These are phyloP conservation scores for Scaptodrosophila latifasciaeformis DNA, from an alignment of 2,888 invertebrate genomes.

Conservation along the genomic window DNA sequence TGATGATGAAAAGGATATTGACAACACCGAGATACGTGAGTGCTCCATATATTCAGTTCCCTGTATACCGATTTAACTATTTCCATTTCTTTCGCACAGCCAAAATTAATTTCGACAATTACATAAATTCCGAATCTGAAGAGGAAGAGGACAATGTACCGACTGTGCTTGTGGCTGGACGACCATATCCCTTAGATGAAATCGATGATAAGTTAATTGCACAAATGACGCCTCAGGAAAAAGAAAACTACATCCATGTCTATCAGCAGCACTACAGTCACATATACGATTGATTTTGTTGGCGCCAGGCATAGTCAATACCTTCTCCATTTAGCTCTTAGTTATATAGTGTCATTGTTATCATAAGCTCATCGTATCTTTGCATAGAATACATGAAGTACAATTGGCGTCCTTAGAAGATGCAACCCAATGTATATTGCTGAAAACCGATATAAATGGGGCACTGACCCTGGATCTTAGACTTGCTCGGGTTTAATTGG, in stretches of 20 bases:
- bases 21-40: constrained; percentile 80
- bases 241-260: constrained; percentile 93
- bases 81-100: too few species aligned
- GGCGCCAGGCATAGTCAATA: background rate
- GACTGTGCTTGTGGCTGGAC: constrained; percentile 87
- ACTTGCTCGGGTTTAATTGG: too few species aligned
- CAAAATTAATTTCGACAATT: constrained; percentile 81
- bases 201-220: constrained; percentile 91
- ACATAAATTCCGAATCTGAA: constrained; percentile 77
- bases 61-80: too few species aligned
- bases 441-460: too few species aligned
- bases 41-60: too few species aligned
- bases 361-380: constrained; percentile 22
- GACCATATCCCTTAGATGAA: constrained; percentile 86
- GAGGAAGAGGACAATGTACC: constrained; percentile 81
- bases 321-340: constrained; percentile 15
- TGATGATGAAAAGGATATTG: constrained; percentile 85
- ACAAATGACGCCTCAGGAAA: constrained; percentile 93
- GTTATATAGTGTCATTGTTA: constrained; percentile 32
- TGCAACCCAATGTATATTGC: too few species aligned
- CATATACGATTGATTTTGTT: constrained; percentile 81
- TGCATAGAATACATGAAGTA: too few species aligned
- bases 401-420: too few species aligned
- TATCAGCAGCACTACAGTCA: constrained; percentile 96
- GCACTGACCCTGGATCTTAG: too few species aligned